phyloP scores from a whole-genome alignment of 2,888 invertebrate genomes.

The Pollenia labialis region DNA sequence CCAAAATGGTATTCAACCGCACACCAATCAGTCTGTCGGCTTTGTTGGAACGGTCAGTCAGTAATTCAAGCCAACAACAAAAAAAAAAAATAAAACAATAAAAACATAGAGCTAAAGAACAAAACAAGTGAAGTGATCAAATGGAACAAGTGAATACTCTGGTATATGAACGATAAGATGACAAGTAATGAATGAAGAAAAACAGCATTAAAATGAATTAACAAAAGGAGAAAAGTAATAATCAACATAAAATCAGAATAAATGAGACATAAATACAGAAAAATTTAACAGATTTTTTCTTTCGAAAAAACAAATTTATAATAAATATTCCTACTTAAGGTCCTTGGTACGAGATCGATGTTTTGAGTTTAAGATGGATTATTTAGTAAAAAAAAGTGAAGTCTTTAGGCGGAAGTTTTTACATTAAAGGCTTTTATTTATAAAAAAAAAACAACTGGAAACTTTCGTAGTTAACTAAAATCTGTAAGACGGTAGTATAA shows the following conservation, averaged over 20 bases:
- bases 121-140: conserved; percentile 48
- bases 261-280: conserved; percentile 56
- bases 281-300: no score
- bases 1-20: conserved; percentile 29
- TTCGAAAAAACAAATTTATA: no score
- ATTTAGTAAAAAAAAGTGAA: no score
- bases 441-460: no score
- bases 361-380: no score
- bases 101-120: not conserved
- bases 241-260: conserved; percentile 12
- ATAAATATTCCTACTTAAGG: no score
- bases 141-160: conserved; percentile 60
- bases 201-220: not conserved
- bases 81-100: not conserved
- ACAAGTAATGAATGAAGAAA: conserved; percentile 23
- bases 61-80: conserved; percentile 11
- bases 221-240: not conserved
- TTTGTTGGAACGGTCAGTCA: conserved; percentile 16
- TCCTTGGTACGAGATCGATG: no score
- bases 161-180: conserved; percentile 58
- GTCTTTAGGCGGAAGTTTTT: no score
- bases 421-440: no score
- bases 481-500: no score
- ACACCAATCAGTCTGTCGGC: conserved; percentile 42
- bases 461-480: no score